A percentile compares a stretch with the other conserved stretches of the same genome.
Evolutionary conservation across 2,888 invertebrate genomes (phyloP).

Genomic region (Diarsia mendica): DNA sequence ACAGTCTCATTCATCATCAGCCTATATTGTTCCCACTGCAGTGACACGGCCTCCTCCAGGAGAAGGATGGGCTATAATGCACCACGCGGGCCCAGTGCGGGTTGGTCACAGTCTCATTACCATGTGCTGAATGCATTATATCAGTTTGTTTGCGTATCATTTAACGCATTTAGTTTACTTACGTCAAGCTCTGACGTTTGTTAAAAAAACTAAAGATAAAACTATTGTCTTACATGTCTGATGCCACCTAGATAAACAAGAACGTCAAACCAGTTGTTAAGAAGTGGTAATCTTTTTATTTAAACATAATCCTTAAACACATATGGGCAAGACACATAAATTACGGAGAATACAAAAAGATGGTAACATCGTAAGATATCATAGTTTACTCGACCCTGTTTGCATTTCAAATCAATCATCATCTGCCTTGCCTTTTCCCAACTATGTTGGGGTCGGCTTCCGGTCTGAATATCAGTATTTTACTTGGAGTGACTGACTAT

Average conservation of each 20-base stretch:
- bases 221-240: slow-evolving; percentile 1
- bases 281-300: slow-evolving; percentile 30
- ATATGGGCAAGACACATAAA: not conserved
- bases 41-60: too few relatives aligned
- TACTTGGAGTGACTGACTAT: too few relatives aligned
- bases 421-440: too few relatives aligned
- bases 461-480: too few relatives aligned
- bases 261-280: slow-evolving; percentile 26
- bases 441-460: too few relatives aligned
- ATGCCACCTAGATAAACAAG: slow-evolving; percentile 4
- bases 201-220: slow-evolving; percentile 27
- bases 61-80: too few relatives aligned
- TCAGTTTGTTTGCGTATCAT: not conserved
- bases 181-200: slow-evolving; percentile 20
- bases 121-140: not conserved
- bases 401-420: slow-evolving; percentile 9
- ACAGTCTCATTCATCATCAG: too few relatives aligned
- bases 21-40: too few relatives aligned
- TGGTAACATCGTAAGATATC: slow-evolving; percentile 16
- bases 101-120: too few relatives aligned
- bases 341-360: not conserved
- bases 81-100: too few relatives aligned
- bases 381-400: slow-evolving; percentile 28
- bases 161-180: not conserved
- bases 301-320: slow-evolving; percentile 17